These are phyloP conservation scores for Eristalinus sepulchralis DNA, from an alignment of 2,888 invertebrate species.

Conservation along the genomic window DNA sequence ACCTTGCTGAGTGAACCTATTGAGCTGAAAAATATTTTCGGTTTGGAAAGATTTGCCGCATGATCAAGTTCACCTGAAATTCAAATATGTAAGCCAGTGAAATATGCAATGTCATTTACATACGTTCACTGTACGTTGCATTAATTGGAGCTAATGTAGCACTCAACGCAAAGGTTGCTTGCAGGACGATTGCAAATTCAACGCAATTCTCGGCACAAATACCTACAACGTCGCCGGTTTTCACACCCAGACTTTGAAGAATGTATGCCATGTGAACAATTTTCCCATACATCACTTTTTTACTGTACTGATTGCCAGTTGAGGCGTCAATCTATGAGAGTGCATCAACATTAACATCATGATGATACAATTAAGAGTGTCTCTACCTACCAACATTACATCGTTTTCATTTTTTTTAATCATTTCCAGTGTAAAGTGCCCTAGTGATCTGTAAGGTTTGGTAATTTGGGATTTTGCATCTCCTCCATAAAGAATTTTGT, in stretches of 20 bases:
- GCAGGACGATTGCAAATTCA: constrained; percentile 81
- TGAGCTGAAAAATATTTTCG: constrained; percentile 87
- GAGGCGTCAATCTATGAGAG: constrained; percentile 77
- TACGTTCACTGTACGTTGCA: constrained; percentile 83
- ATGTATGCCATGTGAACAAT: constrained; percentile 77
- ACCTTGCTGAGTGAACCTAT: constrained; percentile 83
- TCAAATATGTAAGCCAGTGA: not conserved
- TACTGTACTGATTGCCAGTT: constrained; percentile 75
- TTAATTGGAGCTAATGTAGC: constrained; percentile 84
- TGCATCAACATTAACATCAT: no score
- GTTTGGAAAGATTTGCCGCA: constrained; percentile 86
- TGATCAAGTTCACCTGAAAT: constrained; percentile 86
- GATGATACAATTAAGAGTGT: no score
- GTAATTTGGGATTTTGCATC: constrained; percentile 73
- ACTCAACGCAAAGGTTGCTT: constrained; percentile 82
- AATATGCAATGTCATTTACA: constrained; percentile 60
- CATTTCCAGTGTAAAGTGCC: constrained; percentile 82
- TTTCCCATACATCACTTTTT: constrained; percentile 75
- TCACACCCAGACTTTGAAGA: constrained; percentile 81
- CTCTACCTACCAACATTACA: constrained; percentile 80
- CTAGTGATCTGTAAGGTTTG: constrained; percentile 78
- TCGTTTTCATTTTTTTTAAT: constrained; percentile 82
- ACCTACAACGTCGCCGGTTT: constrained; percentile 82
- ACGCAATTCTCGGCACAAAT: constrained; percentile 84
- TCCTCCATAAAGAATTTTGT: constrained; percentile 79